Evolutionary conservation across 2,113 vertebrate genomes (phyloP).

Genomic region (Capreolus pygargus): DNA sequence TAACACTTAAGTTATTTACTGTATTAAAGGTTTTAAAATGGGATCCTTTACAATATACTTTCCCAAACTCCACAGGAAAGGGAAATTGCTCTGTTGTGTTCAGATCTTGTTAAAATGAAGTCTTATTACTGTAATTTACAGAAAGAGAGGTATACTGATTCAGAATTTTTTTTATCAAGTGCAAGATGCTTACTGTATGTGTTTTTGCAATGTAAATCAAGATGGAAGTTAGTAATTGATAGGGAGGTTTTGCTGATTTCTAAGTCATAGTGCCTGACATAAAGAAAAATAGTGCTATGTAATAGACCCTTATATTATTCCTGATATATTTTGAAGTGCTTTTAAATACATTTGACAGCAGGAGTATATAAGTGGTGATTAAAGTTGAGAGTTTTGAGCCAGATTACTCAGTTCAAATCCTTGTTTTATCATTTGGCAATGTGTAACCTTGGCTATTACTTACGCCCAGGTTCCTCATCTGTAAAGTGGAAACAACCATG

Average conservation of each 20-base stretch:
- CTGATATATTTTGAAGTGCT: neutral
- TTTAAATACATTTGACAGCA: neutral
- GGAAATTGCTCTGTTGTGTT: slow-evolving; percentile 7
- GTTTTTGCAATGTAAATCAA: neutral
- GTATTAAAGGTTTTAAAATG: neutral
- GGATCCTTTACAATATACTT: neutral
- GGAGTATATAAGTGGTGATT: neutral
- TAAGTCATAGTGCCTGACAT: neutral
- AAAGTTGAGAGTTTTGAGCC: neutral
- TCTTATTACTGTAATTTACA: neutral
- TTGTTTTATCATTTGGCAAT: neutral
- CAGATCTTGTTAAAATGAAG: slow-evolving; percentile 12
- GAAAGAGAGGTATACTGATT: neutral
- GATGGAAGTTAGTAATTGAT: neutral
- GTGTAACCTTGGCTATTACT: neutral
- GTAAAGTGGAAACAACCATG: neutral
- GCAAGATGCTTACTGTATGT: neutral
- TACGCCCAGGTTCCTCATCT: neutral
- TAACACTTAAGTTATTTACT: neutral
- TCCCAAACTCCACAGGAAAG: neutral
- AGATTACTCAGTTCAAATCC: neutral
- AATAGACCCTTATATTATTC: neutral
- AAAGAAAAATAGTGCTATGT: neutral
- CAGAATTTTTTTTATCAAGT: neutral
- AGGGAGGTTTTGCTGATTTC: neutral